Conservation (phyloP, 1,140 invertebrate genomes). For the Drosophila ercepeae region DNA sequence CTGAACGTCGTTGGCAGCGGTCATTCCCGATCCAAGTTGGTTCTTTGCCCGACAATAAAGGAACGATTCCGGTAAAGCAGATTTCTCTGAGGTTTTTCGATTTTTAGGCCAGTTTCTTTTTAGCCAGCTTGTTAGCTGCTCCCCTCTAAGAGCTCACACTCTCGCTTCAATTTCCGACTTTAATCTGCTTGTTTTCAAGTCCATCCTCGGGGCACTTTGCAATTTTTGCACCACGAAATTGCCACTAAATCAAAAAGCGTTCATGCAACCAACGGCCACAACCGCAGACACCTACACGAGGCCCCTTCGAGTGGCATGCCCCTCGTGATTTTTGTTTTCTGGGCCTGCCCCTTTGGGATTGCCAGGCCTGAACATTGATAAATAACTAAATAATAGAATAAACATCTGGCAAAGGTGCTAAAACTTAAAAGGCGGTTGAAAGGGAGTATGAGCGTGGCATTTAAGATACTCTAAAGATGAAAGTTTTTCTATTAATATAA, state of each 20-base stretch:
- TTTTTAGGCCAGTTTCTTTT: slow-evolving; percentile 21
- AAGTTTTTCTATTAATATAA: background rate
- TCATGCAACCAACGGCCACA: slow-evolving; percentile 16
- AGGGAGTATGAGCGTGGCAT: slow-evolving; percentile 1
- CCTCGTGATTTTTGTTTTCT: background rate
- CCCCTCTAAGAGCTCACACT: slow-evolving; percentile 8
- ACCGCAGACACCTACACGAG: slow-evolving; percentile 43
- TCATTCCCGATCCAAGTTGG: too few relatives aligned
- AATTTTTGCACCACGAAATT: slow-evolving; percentile 72
- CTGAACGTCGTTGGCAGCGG: background rate
- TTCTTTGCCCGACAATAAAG: background rate
- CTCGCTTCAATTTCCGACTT: slow-evolving; percentile 62
- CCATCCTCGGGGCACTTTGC: slow-evolving; percentile 45
- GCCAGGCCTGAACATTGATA: slow-evolving; percentile 54
- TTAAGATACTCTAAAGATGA: background rate
- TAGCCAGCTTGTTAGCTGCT: slow-evolving; percentile 50
- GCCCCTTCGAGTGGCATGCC: background rate
- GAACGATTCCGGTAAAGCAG: background rate
- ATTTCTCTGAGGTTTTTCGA: slow-evolving; percentile 27
- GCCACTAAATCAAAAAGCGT: slow-evolving; percentile 71
- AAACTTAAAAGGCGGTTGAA: slow-evolving; percentile 51
- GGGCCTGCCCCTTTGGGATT: slow-evolving; percentile 26
- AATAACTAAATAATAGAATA: slow-evolving; percentile 80
- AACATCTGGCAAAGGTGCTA: slow-evolving; percentile 63
- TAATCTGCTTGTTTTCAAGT: slow-evolving; percentile 56